These are phyloP conservation scores for Dromiciops gliroides DNA, from an alignment of 2,113 vertebrate genomes.

Conservation along the genomic window DNA sequence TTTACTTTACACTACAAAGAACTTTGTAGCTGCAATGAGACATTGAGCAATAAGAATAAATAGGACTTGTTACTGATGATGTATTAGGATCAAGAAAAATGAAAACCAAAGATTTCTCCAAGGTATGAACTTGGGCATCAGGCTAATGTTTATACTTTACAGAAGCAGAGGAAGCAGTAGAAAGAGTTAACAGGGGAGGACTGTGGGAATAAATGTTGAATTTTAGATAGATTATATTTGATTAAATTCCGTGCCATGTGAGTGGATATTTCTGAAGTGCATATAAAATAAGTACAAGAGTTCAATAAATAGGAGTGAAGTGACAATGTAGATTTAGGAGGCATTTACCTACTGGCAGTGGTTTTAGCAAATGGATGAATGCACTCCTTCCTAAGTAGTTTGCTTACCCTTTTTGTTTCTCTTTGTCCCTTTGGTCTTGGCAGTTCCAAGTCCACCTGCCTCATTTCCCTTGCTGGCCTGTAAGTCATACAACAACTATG, in stretches of 20 bases:
- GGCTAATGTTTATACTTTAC: not conserved
- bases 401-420: not conserved
- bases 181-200: not conserved
- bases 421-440: not conserved
- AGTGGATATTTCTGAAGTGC: not conserved
- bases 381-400: not conserved
- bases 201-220: not conserved
- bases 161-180: not conserved
- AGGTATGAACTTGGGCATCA: not conserved
- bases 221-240: not conserved
- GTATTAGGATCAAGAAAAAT: not conserved
- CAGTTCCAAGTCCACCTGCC: not conserved
- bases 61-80: no score
- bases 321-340: not conserved
- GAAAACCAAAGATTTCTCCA: not conserved
- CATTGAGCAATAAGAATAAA: no score
- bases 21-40: no score
- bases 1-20: no score
- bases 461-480: not conserved
- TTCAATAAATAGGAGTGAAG: not conserved
- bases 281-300: not conserved
- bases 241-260: not conserved
- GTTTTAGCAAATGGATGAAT: not conserved
- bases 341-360: not conserved
- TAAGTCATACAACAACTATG: constrained; percentile 24